Evolutionary conservation across 1,140 invertebrate species (phyloP), one percentile per base, ranked within the genome.

Genomic region (Oreohelix idahoensis): DNA sequence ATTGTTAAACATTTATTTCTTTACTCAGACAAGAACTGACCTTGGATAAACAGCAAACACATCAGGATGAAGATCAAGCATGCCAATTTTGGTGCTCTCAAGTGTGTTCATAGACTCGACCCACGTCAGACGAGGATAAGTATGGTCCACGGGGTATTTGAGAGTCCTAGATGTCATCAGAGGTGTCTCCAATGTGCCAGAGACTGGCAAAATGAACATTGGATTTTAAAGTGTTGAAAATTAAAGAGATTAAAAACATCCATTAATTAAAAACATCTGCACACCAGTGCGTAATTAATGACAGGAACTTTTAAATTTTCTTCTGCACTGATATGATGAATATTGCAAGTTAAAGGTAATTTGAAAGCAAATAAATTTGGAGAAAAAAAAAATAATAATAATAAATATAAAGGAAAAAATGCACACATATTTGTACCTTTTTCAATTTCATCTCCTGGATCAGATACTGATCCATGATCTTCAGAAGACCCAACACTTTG

Each of bases 61-160:
- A 81, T 95, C 94, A 0, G 98, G 97, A 94, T 99, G 97, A 29
- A 99, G 93, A 89, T 96, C 95, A 17, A 98, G 93, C 0, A 99
- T 91, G 0, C 96, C 97, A 1, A 97, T 88, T 91, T 97, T 97
- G 85, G 95, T 94, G 88, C 96, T 95, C 85, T 96, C 94, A 17
- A 96, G 90, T 0, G 96, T 95, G 89, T 97, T 95, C 29, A 99
- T 93, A 92, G 96, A 98, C 92, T 98, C 97, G 20, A 99, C 93
- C 98, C 98, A 99, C 36, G 96, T 96, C 93, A 99, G 95, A 35
- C 96, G 94, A 4, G 95, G 94, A 89, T 82, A 71, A 63, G 73
- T 45, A 70, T 90, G 86, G 29, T 70, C 42, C 15, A 85, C 83
- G n/a, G 88, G 89, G 69, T 84, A 92, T 38, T 86, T 73, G 5